Base-by-base conservation (phyloP, 2,888 invertebrate genomes). In the Acronicta alni region DNA sequence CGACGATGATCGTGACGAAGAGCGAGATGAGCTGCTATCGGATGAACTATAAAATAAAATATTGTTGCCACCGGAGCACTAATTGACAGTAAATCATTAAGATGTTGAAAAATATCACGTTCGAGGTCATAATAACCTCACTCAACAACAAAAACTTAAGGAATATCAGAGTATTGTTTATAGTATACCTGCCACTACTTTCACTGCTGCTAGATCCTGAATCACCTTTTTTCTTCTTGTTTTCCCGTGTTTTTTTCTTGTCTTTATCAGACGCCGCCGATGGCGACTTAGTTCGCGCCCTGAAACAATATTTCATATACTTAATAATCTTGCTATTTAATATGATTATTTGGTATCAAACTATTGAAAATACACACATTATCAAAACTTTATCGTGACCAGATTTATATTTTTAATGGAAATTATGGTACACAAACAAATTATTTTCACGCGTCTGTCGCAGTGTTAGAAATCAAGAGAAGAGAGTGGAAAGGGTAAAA, bases 131-230 rank as follows among this genome's bases (percentile, higher is more conserved):
- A 69, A 67, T 59, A 49, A 67, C 18, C 49, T 39, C 6, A n/a
- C 1, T 10, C 35, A 35, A 2, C n/a, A n/a, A 1, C 7, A 23
- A 35, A 38, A 17, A 2, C 16, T 15, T 10, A 7, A 2, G 3
- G 17, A 23, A 42, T 32, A 37, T 26, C 17, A 15, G 5, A 16
- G 8, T 10, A 12, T 17, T 20, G 12, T 51, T 2, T 2, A 32
- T 5, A 5, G 14, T 18, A 54, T 74, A 96, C 95, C 96, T 96
- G 85, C 96, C 96, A 89, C 97, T 97, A 80, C 96, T 97, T 55
- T 97, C 97, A 85, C 97, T 97, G 81, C 97, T 97, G 63, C 97
- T 97, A 0, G 97, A 97, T 38, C 96, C 97, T 18, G 97, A 97
- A 58, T 95, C 96, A 61, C 95, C 95, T 69, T 96, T 96, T 85